Base-by-base conservation (phyloP, 1,140 invertebrate species). In the Euwallacea fornicatus region DNA sequence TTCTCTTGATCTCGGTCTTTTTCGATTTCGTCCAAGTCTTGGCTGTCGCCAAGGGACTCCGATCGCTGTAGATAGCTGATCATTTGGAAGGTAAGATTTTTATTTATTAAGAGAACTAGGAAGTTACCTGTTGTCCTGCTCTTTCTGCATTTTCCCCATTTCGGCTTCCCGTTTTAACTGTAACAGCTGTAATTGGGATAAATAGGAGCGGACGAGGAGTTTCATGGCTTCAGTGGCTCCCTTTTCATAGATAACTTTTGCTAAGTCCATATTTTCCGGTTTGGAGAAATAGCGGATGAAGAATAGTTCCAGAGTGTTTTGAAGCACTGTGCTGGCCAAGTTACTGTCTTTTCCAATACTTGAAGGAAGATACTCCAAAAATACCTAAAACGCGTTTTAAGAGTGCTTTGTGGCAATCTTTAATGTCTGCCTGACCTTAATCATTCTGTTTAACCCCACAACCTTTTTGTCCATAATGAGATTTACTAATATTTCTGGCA, bases 281-380 rank as follows among this genome's bases (percentile, higher is more conserved):
- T 80, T 79, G 6, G 77, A 74, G 70, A 85, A 85, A 69, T 83
- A 84, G 43, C 75, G 74, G 7, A 82, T 78, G 33, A 87, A 78
- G 73, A 85, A 85, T 41, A 77, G 81, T 75, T 87, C 86, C n/a
- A 87, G 78, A 33, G 85, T 86, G 33, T 83, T 75, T 71, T 87
- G 86, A 9, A 88, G 76, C 3, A 86, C 84, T 3, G 79, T 74
- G 16, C 84, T 85, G 7, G 85, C 84, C 44, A 82, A 82, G 33
- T 83, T 83, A 0, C 84, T 85, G 70, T 86, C 84, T 55, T 82
- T 80, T 4, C 86, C 85, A n/a, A 86, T 84, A 47, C 85, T 79
- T 1, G 85, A 86, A 0, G 86, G 86, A 15, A 88, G 74, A 76
- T 86, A 87, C 21, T 86, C 85, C 41, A 87, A 72, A 74, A 88